Evolutionary conservation across 2,113 vertebrate genomes (phyloP).

Genomic region (Salminus brasiliensis): DNA sequence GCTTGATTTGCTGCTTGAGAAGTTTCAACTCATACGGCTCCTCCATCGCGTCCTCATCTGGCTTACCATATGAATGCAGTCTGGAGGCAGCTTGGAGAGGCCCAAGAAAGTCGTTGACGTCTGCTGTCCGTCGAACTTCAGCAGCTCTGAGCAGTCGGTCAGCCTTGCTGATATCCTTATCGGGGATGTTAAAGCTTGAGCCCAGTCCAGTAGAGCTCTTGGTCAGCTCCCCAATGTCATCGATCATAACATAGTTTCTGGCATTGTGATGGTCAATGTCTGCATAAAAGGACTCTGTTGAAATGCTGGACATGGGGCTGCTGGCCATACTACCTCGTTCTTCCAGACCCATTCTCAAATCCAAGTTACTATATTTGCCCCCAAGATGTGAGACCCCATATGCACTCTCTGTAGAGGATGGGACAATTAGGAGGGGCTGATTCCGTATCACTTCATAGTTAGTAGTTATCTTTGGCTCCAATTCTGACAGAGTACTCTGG

Average conservation of each 20-base stretch:
- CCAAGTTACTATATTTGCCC: constrained; percentile 90
- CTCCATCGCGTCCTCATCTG: constrained; percentile 96
- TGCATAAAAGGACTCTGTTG: constrained; percentile 95
- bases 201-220: constrained; percentile 85
- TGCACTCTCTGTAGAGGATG: constrained; percentile 87
- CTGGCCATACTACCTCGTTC: constrained; percentile 92
- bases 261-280: constrained; percentile 93
- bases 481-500: constrained; percentile 84
- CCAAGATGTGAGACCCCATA: constrained; percentile 88
- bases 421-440: constrained; percentile 92
- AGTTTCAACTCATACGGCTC: constrained; percentile 97
- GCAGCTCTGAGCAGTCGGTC: constrained; percentile 88
- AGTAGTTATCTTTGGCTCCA: constrained; percentile 92
- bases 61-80: constrained; percentile 90
- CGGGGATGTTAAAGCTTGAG: constrained; percentile 89
- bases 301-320: constrained; percentile 96
- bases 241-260: constrained; percentile 93
- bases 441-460: constrained; percentile 95
- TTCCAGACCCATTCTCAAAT: constrained; percentile 91
- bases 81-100: constrained; percentile 83
- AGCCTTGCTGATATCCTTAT: constrained; percentile 93
- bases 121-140: constrained; percentile 87
- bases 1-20: constrained; percentile 97
- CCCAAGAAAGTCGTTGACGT: constrained; percentile 80
- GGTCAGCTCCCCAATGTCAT: constrained; percentile 95